Percentiles rank a stretch among this genome's conserved stretches.
Evolutionary conservation across 2,797 vertebrate genomes (phyloP).

Genomic region (Scolopax rusticola): DNA sequence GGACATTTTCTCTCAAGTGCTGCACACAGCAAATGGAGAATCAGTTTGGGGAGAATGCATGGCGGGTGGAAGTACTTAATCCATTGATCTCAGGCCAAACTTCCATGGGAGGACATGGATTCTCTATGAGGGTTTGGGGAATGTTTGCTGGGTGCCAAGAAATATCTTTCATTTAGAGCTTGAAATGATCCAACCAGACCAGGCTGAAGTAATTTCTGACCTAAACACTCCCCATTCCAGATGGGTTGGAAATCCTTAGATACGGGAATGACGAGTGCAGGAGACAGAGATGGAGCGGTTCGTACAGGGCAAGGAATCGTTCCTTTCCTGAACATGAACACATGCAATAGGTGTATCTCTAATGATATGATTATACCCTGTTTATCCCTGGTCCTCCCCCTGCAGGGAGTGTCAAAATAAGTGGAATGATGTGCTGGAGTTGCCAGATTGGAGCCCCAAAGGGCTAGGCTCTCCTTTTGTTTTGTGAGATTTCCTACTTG

Average conservation of each 20-base stretch:
- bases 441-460: not conserved
- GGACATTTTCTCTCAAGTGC: not conserved
- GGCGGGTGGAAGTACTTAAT: not conserved
- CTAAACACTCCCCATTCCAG: not conserved
- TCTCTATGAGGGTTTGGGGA: not conserved
- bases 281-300: not conserved
- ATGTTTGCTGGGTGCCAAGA: not conserved
- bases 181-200: not conserved
- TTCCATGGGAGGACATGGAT: not conserved
- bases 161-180: not conserved
- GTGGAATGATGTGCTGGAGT: not conserved
- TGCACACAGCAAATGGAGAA: not conserved
- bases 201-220: not conserved
- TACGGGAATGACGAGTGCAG: not conserved
- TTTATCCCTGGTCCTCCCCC: not conserved
- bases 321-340: not conserved
- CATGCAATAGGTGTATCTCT: not conserved
- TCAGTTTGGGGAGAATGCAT: not conserved
- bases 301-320: not conserved
- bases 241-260: not conserved
- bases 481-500: not conserved
- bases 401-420: not conserved
- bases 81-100: not conserved
- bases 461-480: conserved; percentile 10
- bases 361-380: not conserved